Conservation (phyloP, 2,113 vertebrate genomes). For the Oryzias celebensis region DNA sequence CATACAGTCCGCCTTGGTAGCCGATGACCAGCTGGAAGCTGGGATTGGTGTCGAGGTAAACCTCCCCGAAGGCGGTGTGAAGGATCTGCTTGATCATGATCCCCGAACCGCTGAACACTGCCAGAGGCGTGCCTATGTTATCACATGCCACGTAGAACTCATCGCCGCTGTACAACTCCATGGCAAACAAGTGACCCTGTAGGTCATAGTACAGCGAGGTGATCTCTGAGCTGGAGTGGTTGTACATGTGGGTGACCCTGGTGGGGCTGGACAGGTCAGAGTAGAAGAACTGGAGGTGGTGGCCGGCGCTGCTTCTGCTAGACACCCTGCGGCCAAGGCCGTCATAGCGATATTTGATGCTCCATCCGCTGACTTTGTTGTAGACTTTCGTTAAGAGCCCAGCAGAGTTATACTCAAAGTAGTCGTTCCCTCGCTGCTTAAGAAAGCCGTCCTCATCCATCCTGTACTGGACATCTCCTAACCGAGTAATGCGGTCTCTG, state of each 20-base stretch:
- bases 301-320: constrained; percentile 84
- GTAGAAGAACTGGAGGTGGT: constrained; percentile 98
- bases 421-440: constrained; percentile 89
- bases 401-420: constrained; percentile 95
- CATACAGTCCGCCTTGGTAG: constrained; percentile 95
- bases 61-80: constrained; percentile 94
- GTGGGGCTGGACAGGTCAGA: constrained; percentile 93
- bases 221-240: constrained; percentile 97
- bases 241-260: constrained; percentile 96
- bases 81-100: constrained; percentile 97
- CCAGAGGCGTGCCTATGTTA: constrained; percentile 94
- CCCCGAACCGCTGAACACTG: constrained; percentile 94
- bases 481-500: constrained; percentile 90
- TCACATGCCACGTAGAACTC: constrained; percentile 98
- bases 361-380: constrained; percentile 89
- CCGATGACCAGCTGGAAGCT: constrained; percentile 91
- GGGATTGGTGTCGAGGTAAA: constrained; percentile 97
- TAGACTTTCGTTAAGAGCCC: constrained; percentile 91
- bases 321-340: constrained; percentile 94
- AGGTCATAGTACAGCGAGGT: constrained; percentile 97
- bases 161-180: constrained; percentile 95
- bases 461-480: constrained; percentile 92
- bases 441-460: constrained; percentile 97
- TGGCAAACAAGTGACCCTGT: constrained; percentile 96
- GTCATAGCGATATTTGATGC: constrained; percentile 91